Percentiles rank a stretch among this genome's conserved stretches.
These are phyloP conservation scores for Dermatemys mawii DNA, from an alignment of 2,113 vertebrate species.

Conservation along the genomic window DNA sequence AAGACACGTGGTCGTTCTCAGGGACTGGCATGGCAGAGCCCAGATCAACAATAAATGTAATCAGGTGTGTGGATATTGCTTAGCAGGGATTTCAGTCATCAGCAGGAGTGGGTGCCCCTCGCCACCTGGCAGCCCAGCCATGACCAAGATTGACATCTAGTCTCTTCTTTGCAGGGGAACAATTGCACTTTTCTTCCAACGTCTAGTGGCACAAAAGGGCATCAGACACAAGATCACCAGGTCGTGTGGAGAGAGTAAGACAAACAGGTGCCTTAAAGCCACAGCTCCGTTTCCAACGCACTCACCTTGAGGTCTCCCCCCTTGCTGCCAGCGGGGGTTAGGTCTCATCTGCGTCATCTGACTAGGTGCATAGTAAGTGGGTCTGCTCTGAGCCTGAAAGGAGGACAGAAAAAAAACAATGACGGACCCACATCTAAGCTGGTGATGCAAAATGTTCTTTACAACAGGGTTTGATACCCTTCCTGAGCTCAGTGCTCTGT, in stretches of 20 bases:
- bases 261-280: background rate
- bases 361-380: conserved; percentile 96
- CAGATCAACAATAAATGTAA: background rate
- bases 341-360: conserved; percentile 97
- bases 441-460: background rate
- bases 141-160: background rate
- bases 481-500: background rate
- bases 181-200: background rate
- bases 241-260: background rate
- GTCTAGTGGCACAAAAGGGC: background rate
- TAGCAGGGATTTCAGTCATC: background rate
- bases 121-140: background rate
- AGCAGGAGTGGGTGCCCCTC: background rate
- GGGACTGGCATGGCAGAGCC: background rate
- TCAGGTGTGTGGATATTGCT: background rate
- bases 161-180: background rate
- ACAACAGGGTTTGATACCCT: background rate
- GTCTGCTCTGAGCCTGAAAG: conserved; percentile 93
- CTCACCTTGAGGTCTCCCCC: conserved; percentile 95
- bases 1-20: background rate
- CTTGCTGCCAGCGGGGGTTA: conserved; percentile 96
- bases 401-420: background rate
- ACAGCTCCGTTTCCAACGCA: background rate
- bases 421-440: background rate
- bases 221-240: background rate